phyloP scores from a whole-genome alignment of 23 tunicate species.

The Trididemnum miniatum region DNA sequence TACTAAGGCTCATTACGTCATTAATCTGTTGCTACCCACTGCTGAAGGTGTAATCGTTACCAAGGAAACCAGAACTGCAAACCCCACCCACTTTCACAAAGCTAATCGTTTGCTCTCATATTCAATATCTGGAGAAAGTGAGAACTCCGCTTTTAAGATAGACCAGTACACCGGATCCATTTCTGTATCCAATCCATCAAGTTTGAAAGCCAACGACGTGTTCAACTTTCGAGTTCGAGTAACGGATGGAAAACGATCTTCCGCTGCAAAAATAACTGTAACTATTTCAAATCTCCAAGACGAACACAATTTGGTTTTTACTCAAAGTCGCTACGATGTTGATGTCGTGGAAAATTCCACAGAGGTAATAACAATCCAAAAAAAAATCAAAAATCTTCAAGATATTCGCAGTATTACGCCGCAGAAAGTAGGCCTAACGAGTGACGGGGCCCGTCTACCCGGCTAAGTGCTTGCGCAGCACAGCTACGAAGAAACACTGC shows the following conservation, averaged over 20 bases:
- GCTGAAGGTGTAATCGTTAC: slow-evolving; percentile 35
- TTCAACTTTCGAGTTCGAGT: slow-evolving; percentile 36
- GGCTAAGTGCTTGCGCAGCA: too few species aligned
- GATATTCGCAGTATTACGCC: too few species aligned
- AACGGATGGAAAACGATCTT: slow-evolving; percentile 32
- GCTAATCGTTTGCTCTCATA: slow-evolving; percentile 1
- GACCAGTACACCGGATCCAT: slow-evolving; percentile 28
- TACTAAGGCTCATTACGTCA: slow-evolving; percentile 33
- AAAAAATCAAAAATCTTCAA: too few species aligned
- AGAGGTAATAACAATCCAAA: too few species aligned
- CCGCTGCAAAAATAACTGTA: slow-evolving; percentile 22
- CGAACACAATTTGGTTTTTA: background rate
- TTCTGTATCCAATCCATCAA: background rate
- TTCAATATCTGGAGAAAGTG: slow-evolving; percentile 48
- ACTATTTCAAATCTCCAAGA: background rate
- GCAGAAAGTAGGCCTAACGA: too few species aligned
- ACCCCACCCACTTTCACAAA: background rate
- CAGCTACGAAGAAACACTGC: background rate
- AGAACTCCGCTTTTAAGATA: slow-evolving; percentile 38
- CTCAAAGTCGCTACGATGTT: slow-evolving; percentile 8
- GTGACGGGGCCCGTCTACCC: too few species aligned
- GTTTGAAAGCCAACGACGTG: background rate
- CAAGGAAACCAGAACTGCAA: background rate
- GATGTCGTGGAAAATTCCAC: slow-evolving; percentile 34
- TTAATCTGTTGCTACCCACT: slow-evolving; percentile 39